A percentile compares a stretch with the other conserved stretches of the same genome.
Conservation (phyloP, 2,888 invertebrate genomes). For the Encarsia formosa region DNA sequence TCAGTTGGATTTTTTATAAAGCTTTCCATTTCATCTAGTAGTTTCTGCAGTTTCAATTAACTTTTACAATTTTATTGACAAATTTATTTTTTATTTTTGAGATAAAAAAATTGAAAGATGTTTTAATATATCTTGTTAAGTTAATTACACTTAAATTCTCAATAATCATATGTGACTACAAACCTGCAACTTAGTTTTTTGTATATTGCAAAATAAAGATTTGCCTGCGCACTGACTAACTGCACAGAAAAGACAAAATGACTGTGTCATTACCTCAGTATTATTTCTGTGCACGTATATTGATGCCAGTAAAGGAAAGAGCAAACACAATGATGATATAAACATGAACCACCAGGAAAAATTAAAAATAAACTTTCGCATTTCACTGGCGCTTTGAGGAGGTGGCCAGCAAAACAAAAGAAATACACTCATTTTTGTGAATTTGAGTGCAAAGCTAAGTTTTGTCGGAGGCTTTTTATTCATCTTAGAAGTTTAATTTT, state of each 20-base stretch:
- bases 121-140: too few species aligned
- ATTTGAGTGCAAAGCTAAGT: slow-evolving; percentile 7
- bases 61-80: not conserved
- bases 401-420: slow-evolving; percentile 11
- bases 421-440: slow-evolving; percentile 14
- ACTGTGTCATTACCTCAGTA: slow-evolving; percentile 26
- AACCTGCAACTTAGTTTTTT: slow-evolving; percentile 25
- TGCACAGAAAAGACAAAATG: slow-evolving; percentile 21
- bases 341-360: slow-evolving; percentile 17
- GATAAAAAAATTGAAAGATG: not conserved
- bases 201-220: slow-evolving; percentile 17
- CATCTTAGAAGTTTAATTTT: too few species aligned
- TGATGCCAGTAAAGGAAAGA: slow-evolving; percentile 17
- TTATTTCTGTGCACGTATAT: slow-evolving; percentile 16
- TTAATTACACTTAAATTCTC: not conserved
- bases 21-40: slow-evolving; percentile 18
- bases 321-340: slow-evolving; percentile 15
- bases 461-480: not conserved
- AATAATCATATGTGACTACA: too few species aligned
- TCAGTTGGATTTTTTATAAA: slow-evolving; percentile 8
- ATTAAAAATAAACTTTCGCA: slow-evolving; percentile 11
- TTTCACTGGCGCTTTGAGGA: not conserved
- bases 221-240: slow-evolving; percentile 16
- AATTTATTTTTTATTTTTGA: too few species aligned
- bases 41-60: too few species aligned